A percentile compares a stretch with the other conserved stretches of the same genome.
phyloP scores from a whole-genome alignment of 2,113 vertebrate genomes.

The Salvelinus namaycush region DNA sequence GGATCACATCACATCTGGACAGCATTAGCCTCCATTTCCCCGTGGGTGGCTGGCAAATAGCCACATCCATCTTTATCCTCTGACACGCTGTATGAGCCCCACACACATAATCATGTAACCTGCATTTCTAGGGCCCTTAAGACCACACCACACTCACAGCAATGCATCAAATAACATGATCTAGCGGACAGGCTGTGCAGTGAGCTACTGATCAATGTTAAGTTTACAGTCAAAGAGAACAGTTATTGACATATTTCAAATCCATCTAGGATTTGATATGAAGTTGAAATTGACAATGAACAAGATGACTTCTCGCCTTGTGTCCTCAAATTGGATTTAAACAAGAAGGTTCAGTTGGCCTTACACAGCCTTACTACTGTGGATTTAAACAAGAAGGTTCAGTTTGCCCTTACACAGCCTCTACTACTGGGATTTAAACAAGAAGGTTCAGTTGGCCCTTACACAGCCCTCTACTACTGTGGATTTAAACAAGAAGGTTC shows the following conservation, averaged over 20 bases:
- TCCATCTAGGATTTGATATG: constrained; percentile 26
- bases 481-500: too few relatives aligned
- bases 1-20: constrained; percentile 50
- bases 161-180: constrained; percentile 46
- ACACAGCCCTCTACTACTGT: too few relatives aligned
- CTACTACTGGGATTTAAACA: too few relatives aligned
- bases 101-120: constrained; percentile 26
- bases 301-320: constrained; percentile 4
- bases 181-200: constrained; percentile 8
- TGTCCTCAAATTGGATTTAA: neutral
- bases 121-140: constrained; percentile 23
- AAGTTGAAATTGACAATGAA: neutral
- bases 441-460: too few relatives aligned
- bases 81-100: constrained; percentile 19
- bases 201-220: constrained; percentile 42
- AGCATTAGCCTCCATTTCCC: constrained; percentile 43
- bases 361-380: neutral
- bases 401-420: too few relatives aligned
- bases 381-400: neutral
- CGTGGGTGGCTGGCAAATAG: constrained; percentile 19
- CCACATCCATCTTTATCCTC: constrained; percentile 48
- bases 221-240: constrained; percentile 6
- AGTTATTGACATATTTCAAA: too few relatives aligned
- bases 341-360: too few relatives aligned
- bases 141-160: constrained; percentile 17